Percentiles rank a stretch among this genome's conserved stretches.
These are phyloP conservation scores for Drosophila fuyamai DNA, from an alignment of 1,140 invertebrate genomes.

Conservation along the genomic window DNA sequence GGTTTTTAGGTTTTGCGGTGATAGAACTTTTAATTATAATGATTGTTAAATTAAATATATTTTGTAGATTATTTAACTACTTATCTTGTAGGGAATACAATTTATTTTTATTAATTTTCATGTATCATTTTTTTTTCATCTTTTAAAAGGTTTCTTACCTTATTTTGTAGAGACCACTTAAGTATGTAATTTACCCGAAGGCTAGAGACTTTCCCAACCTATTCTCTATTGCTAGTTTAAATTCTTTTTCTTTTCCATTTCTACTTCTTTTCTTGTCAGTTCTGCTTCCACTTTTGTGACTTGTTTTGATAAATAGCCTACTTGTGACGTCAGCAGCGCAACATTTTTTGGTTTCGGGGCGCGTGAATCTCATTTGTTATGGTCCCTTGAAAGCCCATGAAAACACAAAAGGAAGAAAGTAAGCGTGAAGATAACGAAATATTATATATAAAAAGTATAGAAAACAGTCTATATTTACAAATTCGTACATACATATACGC, in stretches of 20 bases:
- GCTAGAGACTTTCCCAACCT: neutral
- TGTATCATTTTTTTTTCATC: neutral
- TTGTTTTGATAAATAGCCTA: conserved; percentile 58
- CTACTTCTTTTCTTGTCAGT: neutral
- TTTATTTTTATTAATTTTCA: neutral
- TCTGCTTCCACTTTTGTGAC: conserved; percentile 1
- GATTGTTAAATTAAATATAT: too few species aligned
- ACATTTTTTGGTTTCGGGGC: conserved; percentile 23
- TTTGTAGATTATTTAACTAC: too few species aligned
- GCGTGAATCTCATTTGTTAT: conserved; percentile 61
- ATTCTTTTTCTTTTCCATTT: neutral
- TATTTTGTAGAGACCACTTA: too few species aligned
- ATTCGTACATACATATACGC: neutral
- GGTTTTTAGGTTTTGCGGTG: neutral
- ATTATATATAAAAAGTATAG: neutral
- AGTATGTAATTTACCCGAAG: neutral
- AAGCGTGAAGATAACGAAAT: conserved; percentile 10
- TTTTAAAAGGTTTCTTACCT: too few species aligned
- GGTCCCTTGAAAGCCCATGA: conserved; percentile 23
- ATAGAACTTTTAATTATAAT: neutral
- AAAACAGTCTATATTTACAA: neutral
- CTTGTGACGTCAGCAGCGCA: conserved; percentile 34
- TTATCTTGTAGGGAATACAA: neutral
- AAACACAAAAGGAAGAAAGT: conserved; percentile 19
- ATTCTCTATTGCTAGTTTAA: neutral